Evolutionary conservation across 2,113 vertebrate species (phyloP).

Genomic region (Glaucidium brasilianum): DNA sequence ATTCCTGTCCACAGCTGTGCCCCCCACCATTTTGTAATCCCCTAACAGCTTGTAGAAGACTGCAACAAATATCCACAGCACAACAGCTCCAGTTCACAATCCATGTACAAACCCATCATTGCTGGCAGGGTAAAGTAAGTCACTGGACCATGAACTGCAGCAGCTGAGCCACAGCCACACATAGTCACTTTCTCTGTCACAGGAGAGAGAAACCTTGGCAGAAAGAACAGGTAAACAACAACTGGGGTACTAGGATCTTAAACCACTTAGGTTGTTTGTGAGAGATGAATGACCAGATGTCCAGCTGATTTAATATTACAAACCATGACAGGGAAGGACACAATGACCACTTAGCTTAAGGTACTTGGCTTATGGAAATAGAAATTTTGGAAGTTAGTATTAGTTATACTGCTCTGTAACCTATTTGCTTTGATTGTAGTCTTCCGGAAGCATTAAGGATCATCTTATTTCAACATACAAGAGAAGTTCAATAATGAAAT

Average conservation of each 20-base stretch:
- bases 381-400: not conserved
- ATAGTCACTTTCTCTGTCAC: not conserved
- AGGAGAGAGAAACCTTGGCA: not conserved
- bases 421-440: not conserved
- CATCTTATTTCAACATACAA: not conserved
- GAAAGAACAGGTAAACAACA: not conserved
- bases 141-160: not conserved
- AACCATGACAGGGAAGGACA: not conserved
- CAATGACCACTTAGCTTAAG: not conserved
- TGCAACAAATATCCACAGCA: not conserved
- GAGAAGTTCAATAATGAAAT: not conserved
- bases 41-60: not conserved
- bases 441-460: not conserved
- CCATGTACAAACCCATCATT: not conserved
- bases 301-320: not conserved
- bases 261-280: not conserved
- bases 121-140: not conserved
- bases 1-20: not conserved
- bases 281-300: not conserved
- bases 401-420: not conserved
- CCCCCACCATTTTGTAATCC: not conserved
- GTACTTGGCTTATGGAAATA: not conserved
- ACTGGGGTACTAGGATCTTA: not conserved
- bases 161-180: not conserved
- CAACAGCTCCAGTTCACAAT: not conserved